Evolutionary conservation across 35 echinoderm and acorn worm species (phyloP).

Genomic region (Chiridota heheva): DNA sequence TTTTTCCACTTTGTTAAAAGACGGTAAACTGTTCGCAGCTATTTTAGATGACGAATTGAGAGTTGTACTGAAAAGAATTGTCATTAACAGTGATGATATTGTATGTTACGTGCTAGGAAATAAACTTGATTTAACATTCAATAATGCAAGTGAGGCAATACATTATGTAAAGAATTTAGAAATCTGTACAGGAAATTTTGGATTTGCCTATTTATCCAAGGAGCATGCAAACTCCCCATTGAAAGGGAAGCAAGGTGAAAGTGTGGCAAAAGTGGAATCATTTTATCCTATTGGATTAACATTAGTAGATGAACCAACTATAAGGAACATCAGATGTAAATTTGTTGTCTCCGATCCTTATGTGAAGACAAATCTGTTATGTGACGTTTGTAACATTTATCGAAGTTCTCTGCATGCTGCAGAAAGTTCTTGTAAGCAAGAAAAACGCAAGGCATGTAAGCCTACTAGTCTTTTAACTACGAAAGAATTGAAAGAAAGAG

Average conservation of each 20-base stretch:
- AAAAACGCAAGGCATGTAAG: not conserved
- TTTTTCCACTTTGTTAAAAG: no score
- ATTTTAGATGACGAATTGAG: no score
- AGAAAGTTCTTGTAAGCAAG: not conserved
- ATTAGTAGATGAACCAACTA: not conserved
- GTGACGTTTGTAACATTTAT: not conserved
- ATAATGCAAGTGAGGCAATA: not conserved
- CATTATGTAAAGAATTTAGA: not conserved
- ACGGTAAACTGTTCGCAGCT: no score
- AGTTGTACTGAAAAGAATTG: no score
- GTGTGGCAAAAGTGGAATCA: not conserved
- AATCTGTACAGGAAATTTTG: not conserved
- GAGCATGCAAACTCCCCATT: not conserved
- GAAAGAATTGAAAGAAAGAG: not conserved
- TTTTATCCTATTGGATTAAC: not conserved
- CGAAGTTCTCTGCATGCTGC: not conserved
- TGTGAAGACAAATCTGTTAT: not conserved
- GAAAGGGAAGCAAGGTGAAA: not conserved
- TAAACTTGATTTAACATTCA: not conserved
- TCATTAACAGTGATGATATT: no score
- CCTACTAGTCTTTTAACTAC: not conserved
- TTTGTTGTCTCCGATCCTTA: not conserved
- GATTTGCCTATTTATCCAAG: not conserved
- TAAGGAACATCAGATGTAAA: not conserved
- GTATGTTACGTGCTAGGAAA: no score